These are phyloP conservation scores for Varecia variegata DNA, from an alignment of 2,797 vertebrate genomes.

Conservation along the genomic window DNA sequence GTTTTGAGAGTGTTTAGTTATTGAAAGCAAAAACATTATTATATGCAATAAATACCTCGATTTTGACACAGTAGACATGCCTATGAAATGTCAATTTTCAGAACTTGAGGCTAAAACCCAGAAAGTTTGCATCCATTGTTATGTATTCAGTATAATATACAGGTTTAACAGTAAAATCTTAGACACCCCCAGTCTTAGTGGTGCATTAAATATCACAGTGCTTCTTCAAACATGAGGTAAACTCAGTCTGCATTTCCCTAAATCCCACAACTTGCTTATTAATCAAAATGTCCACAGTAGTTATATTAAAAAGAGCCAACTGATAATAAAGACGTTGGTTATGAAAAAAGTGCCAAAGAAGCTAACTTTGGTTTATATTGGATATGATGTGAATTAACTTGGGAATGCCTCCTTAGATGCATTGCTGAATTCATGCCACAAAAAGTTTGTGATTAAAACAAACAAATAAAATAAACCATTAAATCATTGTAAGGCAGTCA, in stretches of 20 bases:
- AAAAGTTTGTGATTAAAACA: neutral
- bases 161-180: neutral
- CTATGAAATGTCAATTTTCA: neutral
- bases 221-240: neutral
- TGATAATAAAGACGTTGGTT: neutral
- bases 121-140: neutral
- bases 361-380: neutral
- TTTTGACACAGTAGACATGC: neutral
- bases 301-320: neutral
- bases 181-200: accelerated
- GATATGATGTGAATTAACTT: neutral
- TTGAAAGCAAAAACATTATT: neutral
- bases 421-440: neutral
- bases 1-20: neutral
- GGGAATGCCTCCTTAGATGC: neutral
- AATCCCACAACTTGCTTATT: neutral
- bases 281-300: neutral
- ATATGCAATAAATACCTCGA: neutral
- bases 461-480: neutral
- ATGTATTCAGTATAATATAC: neutral
- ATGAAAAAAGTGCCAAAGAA: neutral
- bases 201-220: neutral
- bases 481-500: neutral
- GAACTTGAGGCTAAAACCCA: neutral
- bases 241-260: neutral